These are phyloP conservation scores for Corvus hawaiiensis DNA, from an alignment of 2,113 vertebrate species.

Conservation along the genomic window DNA sequence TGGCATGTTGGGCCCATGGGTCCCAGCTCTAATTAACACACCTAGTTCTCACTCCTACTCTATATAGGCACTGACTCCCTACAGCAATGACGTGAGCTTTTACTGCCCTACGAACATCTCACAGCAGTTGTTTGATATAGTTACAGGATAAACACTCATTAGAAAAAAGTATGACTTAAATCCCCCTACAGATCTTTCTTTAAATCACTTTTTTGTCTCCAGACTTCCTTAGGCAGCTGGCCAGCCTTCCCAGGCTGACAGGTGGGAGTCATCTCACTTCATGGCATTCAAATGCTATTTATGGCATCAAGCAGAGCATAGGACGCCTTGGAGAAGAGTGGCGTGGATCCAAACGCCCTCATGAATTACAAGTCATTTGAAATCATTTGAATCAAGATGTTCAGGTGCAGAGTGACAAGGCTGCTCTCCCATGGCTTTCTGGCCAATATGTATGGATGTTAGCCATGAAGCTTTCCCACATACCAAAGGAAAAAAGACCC, in stretches of 20 bases:
- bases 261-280: not conserved
- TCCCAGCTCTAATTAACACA: not conserved
- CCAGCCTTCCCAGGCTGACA: not conserved
- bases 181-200: not conserved
- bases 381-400: not conserved
- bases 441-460: not conserved
- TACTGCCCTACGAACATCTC: not conserved
- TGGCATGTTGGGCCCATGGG: not conserved
- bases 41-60: not conserved
- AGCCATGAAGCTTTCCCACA: slow-evolving; percentile 11
- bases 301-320: not conserved
- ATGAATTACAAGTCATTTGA: not conserved
- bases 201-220: not conserved
- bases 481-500: not conserved
- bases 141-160: slow-evolving; percentile 9
- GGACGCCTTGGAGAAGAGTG: not conserved
- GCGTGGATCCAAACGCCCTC: rapidly evolving
- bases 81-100: not conserved
- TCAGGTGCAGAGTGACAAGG: not conserved
- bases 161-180: not conserved
- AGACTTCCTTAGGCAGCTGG: not conserved
- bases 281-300: not conserved
- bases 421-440: not conserved
- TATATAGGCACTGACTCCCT: not conserved
- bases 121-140: not conserved